Conservation (phyloP, 2,797 vertebrate species). For the Ciconia nigra region DNA sequence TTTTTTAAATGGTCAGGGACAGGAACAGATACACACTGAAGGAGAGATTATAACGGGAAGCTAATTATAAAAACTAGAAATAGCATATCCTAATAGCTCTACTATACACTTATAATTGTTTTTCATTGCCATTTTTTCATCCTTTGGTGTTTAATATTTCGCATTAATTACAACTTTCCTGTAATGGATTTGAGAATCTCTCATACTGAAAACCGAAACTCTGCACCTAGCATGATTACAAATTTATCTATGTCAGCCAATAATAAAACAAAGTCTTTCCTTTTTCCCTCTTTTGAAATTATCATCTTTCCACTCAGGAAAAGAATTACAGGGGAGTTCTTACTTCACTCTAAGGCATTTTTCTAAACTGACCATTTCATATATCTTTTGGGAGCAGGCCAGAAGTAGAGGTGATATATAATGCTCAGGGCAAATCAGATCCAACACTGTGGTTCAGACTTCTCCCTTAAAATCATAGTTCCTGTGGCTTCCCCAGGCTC, state of each 20-base stretch:
- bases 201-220: not conserved
- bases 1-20: not conserved
- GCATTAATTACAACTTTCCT: not conserved
- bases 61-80: slow-evolving; percentile 30
- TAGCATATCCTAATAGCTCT: not conserved
- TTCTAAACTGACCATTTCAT: not conserved
- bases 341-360: not conserved
- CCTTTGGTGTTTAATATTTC: not conserved
- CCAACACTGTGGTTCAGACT: not conserved
- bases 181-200: not conserved
- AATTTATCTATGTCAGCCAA: not conserved
- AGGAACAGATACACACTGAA: not conserved
- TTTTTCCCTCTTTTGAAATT: not conserved
- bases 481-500: not conserved
- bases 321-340: not conserved
- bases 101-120: slow-evolving; percentile 24
- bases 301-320: not conserved
- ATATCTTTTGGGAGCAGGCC: not conserved
- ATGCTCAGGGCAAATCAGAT: not conserved
- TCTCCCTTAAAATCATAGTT: not conserved
- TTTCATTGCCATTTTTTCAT: slow-evolving; percentile 22
- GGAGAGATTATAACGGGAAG: not conserved
- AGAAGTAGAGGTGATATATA: not conserved
- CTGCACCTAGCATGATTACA: not conserved
- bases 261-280: not conserved